Evolutionary conservation across 1,140 invertebrate genomes (phyloP).

Genomic region (Drosophila seguyi): DNA sequence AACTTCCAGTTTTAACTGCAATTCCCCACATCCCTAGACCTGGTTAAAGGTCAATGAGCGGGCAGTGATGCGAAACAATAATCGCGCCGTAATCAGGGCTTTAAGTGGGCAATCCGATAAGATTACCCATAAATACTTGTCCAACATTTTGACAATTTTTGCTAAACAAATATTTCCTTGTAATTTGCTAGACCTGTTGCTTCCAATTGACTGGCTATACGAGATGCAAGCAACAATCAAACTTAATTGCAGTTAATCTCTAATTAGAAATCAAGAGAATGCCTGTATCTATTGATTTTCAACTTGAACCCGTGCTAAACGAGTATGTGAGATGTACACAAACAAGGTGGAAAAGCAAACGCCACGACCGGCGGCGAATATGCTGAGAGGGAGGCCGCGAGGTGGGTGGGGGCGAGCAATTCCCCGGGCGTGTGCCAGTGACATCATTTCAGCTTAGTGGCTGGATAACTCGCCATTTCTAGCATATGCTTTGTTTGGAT

Average conservation of each 20-base stretch:
- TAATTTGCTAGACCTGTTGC: conserved; percentile 25
- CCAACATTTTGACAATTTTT: neutral
- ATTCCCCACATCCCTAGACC: neutral
- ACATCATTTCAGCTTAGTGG: conserved; percentile 27
- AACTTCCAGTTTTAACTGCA: neutral
- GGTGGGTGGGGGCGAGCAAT: neutral
- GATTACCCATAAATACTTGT: conserved; percentile 38
- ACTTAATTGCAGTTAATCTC: conserved; percentile 17
- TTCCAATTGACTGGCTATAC: neutral
- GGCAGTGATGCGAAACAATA: conserved; percentile 42
- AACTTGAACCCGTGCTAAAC: neutral
- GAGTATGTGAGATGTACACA: conserved; percentile 8
- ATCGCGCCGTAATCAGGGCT: conserved; percentile 27
- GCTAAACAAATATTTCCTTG: neutral
- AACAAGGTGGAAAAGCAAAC: conserved; percentile 44
- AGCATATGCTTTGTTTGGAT: conserved; percentile 35
- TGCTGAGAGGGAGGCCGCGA: neutral
- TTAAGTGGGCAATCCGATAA: conserved; percentile 49
- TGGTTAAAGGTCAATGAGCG: conserved; percentile 18
- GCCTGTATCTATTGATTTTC: conserved; percentile 29
- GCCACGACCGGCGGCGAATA: conserved; percentile 49
- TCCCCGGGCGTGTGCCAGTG: conserved; percentile 22
- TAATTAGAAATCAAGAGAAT: conserved; percentile 24
- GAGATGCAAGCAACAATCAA: neutral
- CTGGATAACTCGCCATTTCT: conserved; percentile 17